Conservation (phyloP, 2,888 invertebrate genomes). For the Thereva unica region DNA sequence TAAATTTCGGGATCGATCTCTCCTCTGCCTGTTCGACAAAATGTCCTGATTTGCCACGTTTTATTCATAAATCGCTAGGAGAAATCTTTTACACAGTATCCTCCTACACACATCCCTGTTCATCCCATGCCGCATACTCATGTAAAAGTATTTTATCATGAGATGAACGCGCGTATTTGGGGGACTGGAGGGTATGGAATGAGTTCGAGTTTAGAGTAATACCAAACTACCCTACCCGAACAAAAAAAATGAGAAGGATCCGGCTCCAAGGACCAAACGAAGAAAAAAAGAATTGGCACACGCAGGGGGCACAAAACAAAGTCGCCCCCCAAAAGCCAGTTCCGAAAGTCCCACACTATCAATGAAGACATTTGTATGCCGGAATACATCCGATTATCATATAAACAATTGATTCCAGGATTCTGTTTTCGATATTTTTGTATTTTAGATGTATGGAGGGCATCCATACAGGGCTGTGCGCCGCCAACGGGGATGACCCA, state of each 20-base stretch:
- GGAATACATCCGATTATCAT: slow-evolving; percentile 26
- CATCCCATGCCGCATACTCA: no score
- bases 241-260: no score
- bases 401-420: slow-evolving; percentile 33
- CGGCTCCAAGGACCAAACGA: no score
- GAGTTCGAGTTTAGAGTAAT: no score
- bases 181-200: no score
- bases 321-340: background rate
- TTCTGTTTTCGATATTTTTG: background rate
- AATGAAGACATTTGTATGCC: slow-evolving; percentile 34
- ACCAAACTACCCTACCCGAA: no score
- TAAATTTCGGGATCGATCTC: slow-evolving; percentile 32
- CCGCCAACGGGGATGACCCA: background rate
- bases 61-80: slow-evolving; percentile 33
- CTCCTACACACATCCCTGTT: no score
- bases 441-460: slow-evolving; percentile 14
- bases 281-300: no score
- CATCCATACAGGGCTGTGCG: slow-evolving; percentile 8
- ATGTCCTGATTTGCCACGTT: slow-evolving; percentile 34
- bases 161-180: no score
- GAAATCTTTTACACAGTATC: slow-evolving; percentile 10
- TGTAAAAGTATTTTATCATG: no score
- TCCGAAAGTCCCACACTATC: slow-evolving; percentile 26
- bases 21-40: slow-evolving; percentile 8
- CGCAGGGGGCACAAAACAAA: no score